Conservation (phyloP, 2,888 invertebrate species). For the Agriopis marginaria region DNA sequence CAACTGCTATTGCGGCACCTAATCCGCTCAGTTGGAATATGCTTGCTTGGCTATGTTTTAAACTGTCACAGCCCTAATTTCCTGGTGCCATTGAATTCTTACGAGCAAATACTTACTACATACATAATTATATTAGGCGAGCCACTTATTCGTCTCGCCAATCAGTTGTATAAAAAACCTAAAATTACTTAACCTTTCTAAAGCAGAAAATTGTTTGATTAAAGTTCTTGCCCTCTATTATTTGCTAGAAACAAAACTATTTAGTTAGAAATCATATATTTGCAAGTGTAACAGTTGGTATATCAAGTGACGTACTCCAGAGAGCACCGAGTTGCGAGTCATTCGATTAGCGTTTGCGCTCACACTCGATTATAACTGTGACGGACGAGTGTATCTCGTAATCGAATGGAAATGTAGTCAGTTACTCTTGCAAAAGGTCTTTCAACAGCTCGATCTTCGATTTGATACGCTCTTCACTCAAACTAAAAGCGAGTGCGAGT, state of each 20-base stretch:
- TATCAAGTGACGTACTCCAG: conserved; percentile 34
- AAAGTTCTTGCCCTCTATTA: no score
- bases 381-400: conserved; percentile 50
- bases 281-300: conserved; percentile 4
- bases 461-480: conserved; percentile 34
- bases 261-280: no score
- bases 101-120: no score
- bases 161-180: no score
- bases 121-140: no score
- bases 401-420: conserved; percentile 40
- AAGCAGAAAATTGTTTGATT: not conserved
- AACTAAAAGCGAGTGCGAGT: conserved; percentile 10
- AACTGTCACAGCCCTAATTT: no score
- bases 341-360: conserved; percentile 71
- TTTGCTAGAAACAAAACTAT: no score
- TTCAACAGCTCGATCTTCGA: conserved; percentile 33
- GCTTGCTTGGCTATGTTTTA: no score
- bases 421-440: conserved; percentile 36
- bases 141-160: no score
- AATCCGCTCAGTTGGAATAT: no score
- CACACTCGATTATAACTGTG: conserved; percentile 60
- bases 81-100: no score
- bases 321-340: conserved; percentile 57
- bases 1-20: no score
- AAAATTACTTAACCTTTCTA: not conserved